Conservation (phyloP, 1,140 invertebrate species). For the Drosophila parvula region DNA sequence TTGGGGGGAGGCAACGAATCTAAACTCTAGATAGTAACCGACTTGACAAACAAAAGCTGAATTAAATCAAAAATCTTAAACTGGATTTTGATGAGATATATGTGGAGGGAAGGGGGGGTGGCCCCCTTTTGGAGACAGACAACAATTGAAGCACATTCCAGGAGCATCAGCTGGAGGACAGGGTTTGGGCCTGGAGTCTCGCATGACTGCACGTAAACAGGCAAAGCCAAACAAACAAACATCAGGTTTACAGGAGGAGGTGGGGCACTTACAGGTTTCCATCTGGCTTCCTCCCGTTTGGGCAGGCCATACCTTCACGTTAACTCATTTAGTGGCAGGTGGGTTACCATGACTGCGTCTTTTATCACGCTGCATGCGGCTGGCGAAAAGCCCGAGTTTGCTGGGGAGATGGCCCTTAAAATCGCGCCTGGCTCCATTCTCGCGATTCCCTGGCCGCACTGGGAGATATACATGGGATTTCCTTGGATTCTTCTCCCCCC, state of each 20-base stretch:
- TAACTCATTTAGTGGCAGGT: slow-evolving; percentile 70
- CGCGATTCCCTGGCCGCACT: slow-evolving; percentile 17
- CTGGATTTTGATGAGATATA: slow-evolving; percentile 75
- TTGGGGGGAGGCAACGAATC: slow-evolving; percentile 4
- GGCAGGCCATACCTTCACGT: slow-evolving; percentile 45
- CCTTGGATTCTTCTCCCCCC: neutral
- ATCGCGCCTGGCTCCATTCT: slow-evolving; percentile 49
- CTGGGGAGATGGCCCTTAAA: slow-evolving; percentile 32
- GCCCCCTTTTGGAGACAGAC: slow-evolving; percentile 28
- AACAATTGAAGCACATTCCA: slow-evolving; percentile 60
- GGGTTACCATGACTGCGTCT: slow-evolving; percentile 58
- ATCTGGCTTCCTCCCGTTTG: neutral
- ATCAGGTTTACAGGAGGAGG: slow-evolving; percentile 35
- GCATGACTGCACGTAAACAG: slow-evolving; percentile 54
- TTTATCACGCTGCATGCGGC: slow-evolving; percentile 49
- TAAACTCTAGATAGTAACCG: slow-evolving; percentile 27
- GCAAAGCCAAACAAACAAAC: slow-evolving; percentile 72
- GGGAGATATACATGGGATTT: slow-evolving; percentile 42
- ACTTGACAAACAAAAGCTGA: slow-evolving; percentile 59
- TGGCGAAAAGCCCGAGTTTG: slow-evolving; percentile 17
- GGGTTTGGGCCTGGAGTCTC: slow-evolving; percentile 19
- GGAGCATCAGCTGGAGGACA: slow-evolving; percentile 10
- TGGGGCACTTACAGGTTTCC: slow-evolving; percentile 6
- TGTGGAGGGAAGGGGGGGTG: too few relatives aligned
- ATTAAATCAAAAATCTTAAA: slow-evolving; percentile 81